Conservation (phyloP, 2,797 vertebrate genomes). For the Ceyx erithaca region DNA sequence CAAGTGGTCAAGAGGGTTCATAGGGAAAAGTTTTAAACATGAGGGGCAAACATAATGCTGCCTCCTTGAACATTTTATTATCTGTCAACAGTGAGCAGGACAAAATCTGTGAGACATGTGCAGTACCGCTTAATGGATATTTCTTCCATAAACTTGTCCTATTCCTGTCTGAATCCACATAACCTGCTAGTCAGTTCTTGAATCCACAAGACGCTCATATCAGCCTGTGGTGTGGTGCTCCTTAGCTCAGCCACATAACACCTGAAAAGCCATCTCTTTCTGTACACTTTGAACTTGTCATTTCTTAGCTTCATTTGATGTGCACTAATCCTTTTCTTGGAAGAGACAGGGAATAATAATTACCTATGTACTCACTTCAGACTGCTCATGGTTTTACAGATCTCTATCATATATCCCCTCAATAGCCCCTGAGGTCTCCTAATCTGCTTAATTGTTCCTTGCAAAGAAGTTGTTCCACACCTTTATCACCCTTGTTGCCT, state of each 20-base stretch:
- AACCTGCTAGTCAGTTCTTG: background rate
- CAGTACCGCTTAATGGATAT: background rate
- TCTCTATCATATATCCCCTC: background rate
- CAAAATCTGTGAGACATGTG: background rate
- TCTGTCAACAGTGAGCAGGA: background rate
- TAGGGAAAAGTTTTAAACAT: background rate
- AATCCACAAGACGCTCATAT: background rate
- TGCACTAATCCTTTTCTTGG: background rate
- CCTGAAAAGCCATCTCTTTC: background rate
- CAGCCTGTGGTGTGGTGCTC: background rate
- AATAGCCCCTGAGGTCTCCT: background rate
- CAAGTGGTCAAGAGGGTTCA: background rate
- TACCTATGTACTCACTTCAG: background rate
- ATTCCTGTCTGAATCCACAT: background rate
- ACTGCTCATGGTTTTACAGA: background rate
- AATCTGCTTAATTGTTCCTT: slow-evolving; percentile 12
- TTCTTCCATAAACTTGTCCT: background rate
- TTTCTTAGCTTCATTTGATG: background rate
- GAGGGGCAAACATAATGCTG: background rate
- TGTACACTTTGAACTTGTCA: background rate
- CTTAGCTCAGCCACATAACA: background rate
- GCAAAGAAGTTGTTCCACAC: background rate
- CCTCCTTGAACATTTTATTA: background rate
- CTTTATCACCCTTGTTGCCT: background rate
- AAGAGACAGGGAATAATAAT: slow-evolving; percentile 19